A percentile compares a stretch with the other conserved stretches of the same genome.
phyloP scores from a whole-genome alignment of 2,797 vertebrate genomes.

The Sebastes itinus region DNA sequence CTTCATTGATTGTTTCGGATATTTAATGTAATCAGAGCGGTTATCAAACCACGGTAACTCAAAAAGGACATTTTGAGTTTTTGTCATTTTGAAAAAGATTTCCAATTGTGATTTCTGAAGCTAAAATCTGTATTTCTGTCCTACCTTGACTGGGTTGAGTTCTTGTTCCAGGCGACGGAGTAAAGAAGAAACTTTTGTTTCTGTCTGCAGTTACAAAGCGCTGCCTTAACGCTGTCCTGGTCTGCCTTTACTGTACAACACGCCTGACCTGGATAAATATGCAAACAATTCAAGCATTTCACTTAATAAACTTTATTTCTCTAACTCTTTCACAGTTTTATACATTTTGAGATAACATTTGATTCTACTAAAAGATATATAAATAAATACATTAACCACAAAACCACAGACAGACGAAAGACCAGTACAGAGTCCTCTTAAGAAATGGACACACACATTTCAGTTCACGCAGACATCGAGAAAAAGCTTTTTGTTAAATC shows the following conservation, averaged over 20 bases:
- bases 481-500: slow-evolving; percentile 7
- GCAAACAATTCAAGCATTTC: background rate
- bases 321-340: slow-evolving; percentile 56
- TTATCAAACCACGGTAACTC: background rate
- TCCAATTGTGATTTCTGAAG: background rate
- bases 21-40: background rate
- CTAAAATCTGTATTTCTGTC: background rate
- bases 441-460: slow-evolving; percentile 24
- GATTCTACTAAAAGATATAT: slow-evolving; percentile 35
- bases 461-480: background rate
- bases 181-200: background rate
- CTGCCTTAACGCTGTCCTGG: background rate
- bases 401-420: background rate
- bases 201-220: background rate
- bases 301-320: slow-evolving; percentile 61
- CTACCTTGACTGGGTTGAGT: slow-evolving; percentile 2
- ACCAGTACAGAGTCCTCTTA: background rate
- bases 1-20: background rate
- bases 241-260: background rate
- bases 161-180: background rate
- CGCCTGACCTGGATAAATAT: background rate
- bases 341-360: slow-evolving; percentile 20
- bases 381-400: slow-evolving; percentile 33
- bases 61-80: background rate
- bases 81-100: background rate